Conservation (phyloP, 35 echinoderm and acorn worm species). For the Chiridota heheva region DNA sequence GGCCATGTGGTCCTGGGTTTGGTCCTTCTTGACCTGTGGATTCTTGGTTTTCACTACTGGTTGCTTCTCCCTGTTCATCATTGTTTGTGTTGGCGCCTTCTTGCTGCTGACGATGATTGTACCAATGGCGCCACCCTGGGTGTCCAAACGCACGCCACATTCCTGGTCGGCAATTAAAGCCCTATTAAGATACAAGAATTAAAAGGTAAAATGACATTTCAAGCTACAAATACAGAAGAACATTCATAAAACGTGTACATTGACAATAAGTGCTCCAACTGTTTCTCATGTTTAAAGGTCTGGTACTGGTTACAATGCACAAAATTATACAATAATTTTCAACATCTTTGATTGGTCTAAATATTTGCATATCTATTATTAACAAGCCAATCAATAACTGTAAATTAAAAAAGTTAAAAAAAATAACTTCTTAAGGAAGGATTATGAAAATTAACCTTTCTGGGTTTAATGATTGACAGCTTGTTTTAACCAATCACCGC, state of each 20-base stretch:
- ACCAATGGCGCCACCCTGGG: constrained; percentile 68
- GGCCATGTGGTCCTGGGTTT: background rate
- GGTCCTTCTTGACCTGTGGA: constrained; percentile 1
- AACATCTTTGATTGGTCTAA: background rate
- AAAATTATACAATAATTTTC: background rate
- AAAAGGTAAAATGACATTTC: background rate
- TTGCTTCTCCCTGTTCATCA: background rate
- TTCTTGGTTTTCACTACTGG: background rate
- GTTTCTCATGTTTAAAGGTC: background rate
- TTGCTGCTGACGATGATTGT: constrained; percentile 27
- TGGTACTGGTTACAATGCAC: background rate
- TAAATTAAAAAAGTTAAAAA: no score
- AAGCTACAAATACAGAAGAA: background rate
- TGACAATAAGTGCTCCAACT: background rate
- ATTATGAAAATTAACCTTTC: no score
- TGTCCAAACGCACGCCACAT: constrained; percentile 75
- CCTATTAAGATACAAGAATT: constrained; percentile 14
- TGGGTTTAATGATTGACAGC: no score
- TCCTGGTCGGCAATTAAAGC: constrained; percentile 61
- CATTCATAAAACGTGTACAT: background rate
- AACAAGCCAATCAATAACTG: no score
- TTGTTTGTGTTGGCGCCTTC: constrained; percentile 40
- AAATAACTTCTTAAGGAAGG: no score
- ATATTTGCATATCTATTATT: background rate
- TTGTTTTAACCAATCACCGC: no score